Base-by-base conservation (phyloP, 2,797 vertebrate species). In the Atherinosoma microstoma region DNA sequence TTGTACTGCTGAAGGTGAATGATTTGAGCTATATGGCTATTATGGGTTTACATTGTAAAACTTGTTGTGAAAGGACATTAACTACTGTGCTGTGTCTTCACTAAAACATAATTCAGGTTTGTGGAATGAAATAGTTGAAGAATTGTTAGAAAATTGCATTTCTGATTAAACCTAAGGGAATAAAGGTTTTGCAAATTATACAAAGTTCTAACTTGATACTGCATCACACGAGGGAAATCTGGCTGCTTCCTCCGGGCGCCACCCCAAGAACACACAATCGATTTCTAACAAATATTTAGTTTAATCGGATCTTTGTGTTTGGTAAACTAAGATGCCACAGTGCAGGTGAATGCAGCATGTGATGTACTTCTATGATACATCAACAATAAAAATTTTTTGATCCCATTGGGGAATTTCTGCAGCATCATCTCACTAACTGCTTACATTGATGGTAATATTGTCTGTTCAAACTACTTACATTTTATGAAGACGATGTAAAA, bases 1-100 rank as follows among this genome's bases (percentile, higher is more conserved):
- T 91, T 89, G 87, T 90, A 77, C 69, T 36, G 1, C 64, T 81
- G 81, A 74, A 82, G 72, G 81, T 88, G 85, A 87, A 83, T 86
- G 70, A 90, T 88, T 79, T 69, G 58, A 84, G 76, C 78, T 82
- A 72, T 78, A 87, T 89, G 80, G 63, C 49, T 54, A 76, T 82
- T 73, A 78, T 74, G 70, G 56, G 63, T 86, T 83, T 73, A 80
- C 72, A 83, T 71, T 78, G 74, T 83, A 78, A 79, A 66, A 85
- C n/a, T 20, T 78, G 8, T 42, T 51, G 58, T 58, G 67, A 63
- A 58, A 38, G 69, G 64, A 85, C 76, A 58, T 64, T 40, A 82
- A 67, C 68, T 27, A 58, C 79, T 67, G 45, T 73, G 45, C 20
- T 64, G 58, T 45, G 72, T 67, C 24, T 68, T 84, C 32, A 0